A percentile compares a stretch with the other conserved stretches of the same genome.
Conservation (phyloP, 2,888 invertebrate species). For the Eilema caniola region DNA sequence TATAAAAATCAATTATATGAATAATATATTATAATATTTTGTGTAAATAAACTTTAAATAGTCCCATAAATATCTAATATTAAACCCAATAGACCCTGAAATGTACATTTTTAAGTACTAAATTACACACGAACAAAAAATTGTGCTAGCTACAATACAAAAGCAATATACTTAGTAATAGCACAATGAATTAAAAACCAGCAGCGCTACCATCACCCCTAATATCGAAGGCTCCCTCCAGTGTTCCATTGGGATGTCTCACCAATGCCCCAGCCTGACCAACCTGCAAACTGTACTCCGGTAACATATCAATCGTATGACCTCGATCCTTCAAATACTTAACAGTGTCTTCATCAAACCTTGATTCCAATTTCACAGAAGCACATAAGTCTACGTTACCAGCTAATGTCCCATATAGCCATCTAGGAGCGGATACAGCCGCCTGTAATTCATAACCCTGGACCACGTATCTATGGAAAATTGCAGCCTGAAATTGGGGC, state of each 20-base stretch:
- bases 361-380: slow-evolving; percentile 66
- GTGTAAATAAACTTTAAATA: neutral
- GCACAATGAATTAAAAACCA: slow-evolving; percentile 61
- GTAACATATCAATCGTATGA: slow-evolving; percentile 64
- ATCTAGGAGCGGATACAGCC: slow-evolving; percentile 71
- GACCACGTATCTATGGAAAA: slow-evolving; percentile 79
- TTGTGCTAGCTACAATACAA: too few species aligned
- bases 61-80: neutral
- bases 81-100: neutral
- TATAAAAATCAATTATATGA: neutral
- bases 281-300: slow-evolving; percentile 61
- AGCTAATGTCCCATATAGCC: slow-evolving; percentile 69
- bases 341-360: slow-evolving; percentile 68
- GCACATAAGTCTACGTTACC: slow-evolving; percentile 56
- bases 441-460: slow-evolving; percentile 70
- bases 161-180: too few species aligned
- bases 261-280: slow-evolving; percentile 78
- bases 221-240: slow-evolving; percentile 78
- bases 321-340: slow-evolving; percentile 69
- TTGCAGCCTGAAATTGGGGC: slow-evolving; percentile 77
- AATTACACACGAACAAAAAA: neutral
- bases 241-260: slow-evolving; percentile 68
- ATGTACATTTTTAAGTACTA: neutral
- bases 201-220: slow-evolving; percentile 77
- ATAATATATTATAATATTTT: neutral